Conservation (phyloP, 2,113 vertebrate species). For the pig (Sus scrofa) region T2T-Sscrofa CM000817.6:123296501-123297000, state of each 20-base stretch:
- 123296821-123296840: background rate
- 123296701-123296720: background rate
- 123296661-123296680: background rate
- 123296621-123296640: background rate
- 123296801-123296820: background rate
- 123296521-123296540: background rate
- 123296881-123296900: background rate
- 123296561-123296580: background rate
- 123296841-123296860: background rate
- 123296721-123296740: background rate
- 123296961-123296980: background rate
- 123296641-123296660: background rate
- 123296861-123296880: background rate
- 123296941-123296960: background rate
- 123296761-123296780: background rate
- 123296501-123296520: background rate
- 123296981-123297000: background rate
- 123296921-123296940: background rate
- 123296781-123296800: background rate
- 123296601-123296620: background rate
- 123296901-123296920: background rate
- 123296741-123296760: background rate
- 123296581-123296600: background rate
- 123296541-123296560: background rate
- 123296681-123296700: background rate